phyloP scores from a whole-genome alignment of 2,113 vertebrate species.

The Fulmarus glacialis region DNA sequence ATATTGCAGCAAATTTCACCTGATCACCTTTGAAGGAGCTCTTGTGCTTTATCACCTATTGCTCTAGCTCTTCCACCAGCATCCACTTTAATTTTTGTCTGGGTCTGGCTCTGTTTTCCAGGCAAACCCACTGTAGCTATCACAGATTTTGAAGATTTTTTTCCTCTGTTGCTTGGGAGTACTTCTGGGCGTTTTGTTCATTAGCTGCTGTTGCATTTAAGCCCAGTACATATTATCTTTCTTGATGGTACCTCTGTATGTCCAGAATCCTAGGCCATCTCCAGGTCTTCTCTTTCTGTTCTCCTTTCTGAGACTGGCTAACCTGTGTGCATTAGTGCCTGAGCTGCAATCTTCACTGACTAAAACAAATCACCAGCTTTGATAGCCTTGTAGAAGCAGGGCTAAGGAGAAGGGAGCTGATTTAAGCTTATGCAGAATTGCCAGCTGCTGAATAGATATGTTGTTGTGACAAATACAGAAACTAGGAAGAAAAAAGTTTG shows the following conservation, averaged over 20 bases:
- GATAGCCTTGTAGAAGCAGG: not conserved
- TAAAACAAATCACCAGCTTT: conserved; percentile 10
- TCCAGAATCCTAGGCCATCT: not conserved
- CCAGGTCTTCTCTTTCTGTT: not conserved
- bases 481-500: not conserved
- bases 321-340: not conserved
- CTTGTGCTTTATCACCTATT: not conserved
- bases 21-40: not conserved
- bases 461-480: not conserved
- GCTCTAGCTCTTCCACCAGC: not conserved
- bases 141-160: not conserved
- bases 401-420: not conserved
- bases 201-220: not conserved
- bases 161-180: not conserved
- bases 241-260: not conserved
- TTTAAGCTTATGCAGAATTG: not conserved
- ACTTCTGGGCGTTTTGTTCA: not conserved
- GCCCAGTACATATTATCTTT: accelerated
- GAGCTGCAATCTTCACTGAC: not conserved
- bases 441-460: not conserved
- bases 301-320: not conserved
- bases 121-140: not conserved
- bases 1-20: not conserved
- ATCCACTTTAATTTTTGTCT: not conserved
- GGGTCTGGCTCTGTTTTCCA: not conserved